A percentile compares a stretch with the other conserved stretches of the same genome.
phyloP scores from a whole-genome alignment of 2,113 vertebrate genomes.

The Melanotaenia duboulayi region DNA sequence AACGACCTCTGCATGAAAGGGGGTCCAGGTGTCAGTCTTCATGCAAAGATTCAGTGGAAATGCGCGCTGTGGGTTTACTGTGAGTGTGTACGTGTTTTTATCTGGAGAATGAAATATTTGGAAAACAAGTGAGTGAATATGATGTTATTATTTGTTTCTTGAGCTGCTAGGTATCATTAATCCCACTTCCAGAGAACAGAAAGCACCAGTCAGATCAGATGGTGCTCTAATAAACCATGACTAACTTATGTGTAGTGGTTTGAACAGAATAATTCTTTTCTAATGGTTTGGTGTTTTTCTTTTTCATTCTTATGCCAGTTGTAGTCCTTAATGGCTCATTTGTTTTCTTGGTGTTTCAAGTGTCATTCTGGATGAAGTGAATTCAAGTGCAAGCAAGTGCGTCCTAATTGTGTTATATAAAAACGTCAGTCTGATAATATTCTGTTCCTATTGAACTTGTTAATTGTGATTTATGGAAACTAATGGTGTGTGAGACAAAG shows the following conservation, averaged over 20 bases:
- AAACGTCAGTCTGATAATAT: slow-evolving; percentile 66
- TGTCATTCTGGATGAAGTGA: slow-evolving; percentile 77
- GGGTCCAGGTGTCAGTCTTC: slow-evolving; percentile 41
- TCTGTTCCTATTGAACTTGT: slow-evolving; percentile 75
- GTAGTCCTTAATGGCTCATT: slow-evolving; percentile 58
- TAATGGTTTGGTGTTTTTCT: slow-evolving; percentile 24
- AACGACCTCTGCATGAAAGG: slow-evolving; percentile 38
- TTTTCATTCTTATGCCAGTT: slow-evolving; percentile 47
- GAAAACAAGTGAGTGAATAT: slow-evolving; percentile 61
- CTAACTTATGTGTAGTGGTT: slow-evolving; percentile 66
- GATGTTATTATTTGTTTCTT: slow-evolving; percentile 53
- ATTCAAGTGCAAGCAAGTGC: slow-evolving; percentile 75
- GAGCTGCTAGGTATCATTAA: slow-evolving; percentile 63
- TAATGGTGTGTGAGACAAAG: slow-evolving; percentile 78
- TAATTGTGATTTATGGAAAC: slow-evolving; percentile 76
- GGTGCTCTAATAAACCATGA: slow-evolving; percentile 51
- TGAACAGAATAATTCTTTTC: slow-evolving; percentile 33
- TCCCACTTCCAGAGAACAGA: slow-evolving; percentile 49
- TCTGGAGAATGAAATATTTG: slow-evolving; percentile 65
- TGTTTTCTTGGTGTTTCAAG: slow-evolving; percentile 74
- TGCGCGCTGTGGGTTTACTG: slow-evolving; percentile 43
- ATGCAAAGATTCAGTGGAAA: slow-evolving; percentile 57
- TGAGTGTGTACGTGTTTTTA: slow-evolving; percentile 69
- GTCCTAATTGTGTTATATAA: slow-evolving; percentile 70
- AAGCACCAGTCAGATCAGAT: slow-evolving; percentile 39